phyloP scores from a whole-genome alignment of 1,140 invertebrate genomes.

The Eufriesea mexicana region DNA sequence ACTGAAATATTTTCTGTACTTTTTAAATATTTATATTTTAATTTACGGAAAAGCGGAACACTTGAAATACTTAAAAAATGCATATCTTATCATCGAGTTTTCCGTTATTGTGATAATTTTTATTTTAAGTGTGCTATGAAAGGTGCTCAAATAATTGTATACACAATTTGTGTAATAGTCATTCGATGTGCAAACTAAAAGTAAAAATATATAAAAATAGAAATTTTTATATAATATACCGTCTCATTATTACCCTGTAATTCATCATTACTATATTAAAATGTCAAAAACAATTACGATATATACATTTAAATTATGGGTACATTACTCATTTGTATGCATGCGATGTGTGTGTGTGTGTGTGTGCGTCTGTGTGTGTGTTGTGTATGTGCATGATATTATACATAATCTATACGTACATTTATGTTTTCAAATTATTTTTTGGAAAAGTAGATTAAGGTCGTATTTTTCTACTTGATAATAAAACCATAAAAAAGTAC shows the following conservation, averaged over 20 bases:
- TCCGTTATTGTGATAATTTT: not conserved
- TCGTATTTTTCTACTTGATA: not conserved
- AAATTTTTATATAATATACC: not conserved
- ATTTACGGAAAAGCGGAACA: not conserved
- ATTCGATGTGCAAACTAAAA: not conserved
- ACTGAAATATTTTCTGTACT: conserved; percentile 35
- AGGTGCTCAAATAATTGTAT: not conserved
- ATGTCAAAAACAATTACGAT: not conserved
- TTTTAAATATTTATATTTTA: conserved; percentile 22
- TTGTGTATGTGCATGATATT: too few relatives aligned
- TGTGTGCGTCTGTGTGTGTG: too few relatives aligned
- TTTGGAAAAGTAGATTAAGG: too few relatives aligned
- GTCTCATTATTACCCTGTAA: not conserved
- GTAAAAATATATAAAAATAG: conserved; percentile 3
- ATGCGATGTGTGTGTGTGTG: too few relatives aligned
- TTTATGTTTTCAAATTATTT: not conserved
- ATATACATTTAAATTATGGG: not conserved
- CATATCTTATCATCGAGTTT: not conserved
- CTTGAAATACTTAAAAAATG: not conserved
- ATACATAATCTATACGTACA: not conserved
- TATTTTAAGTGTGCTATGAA: not conserved
- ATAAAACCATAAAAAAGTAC: conserved; percentile 70
- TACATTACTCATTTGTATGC: too few relatives aligned
- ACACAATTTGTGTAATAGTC: not conserved
- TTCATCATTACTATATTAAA: not conserved